Conservation (phyloP, 2,888 invertebrate genomes). For the Nomada lathburiana region DNA sequence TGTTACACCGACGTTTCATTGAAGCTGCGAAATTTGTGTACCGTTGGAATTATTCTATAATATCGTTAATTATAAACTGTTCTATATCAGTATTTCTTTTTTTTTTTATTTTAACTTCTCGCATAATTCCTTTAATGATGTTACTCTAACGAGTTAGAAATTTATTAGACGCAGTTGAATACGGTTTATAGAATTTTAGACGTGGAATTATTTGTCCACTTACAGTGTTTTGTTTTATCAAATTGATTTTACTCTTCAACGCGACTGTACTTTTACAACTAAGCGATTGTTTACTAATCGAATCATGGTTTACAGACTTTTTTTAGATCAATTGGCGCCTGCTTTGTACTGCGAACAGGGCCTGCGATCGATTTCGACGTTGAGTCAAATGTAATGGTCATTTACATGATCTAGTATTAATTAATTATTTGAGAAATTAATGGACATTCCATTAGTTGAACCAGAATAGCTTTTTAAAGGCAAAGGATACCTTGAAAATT, state of each 20-base stretch:
- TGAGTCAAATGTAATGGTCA: background rate
- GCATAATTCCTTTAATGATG: background rate
- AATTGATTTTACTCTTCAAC: background rate
- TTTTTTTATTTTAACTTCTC: background rate
- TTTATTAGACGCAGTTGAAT: background rate
- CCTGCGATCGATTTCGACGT: background rate
- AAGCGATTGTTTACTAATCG: background rate
- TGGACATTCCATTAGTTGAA: background rate
- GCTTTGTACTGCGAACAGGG: slow-evolving; percentile 3
- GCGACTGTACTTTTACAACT: no score
- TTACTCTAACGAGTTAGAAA: background rate
- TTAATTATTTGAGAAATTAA: background rate
- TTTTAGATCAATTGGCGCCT: background rate
- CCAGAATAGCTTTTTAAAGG: no score
- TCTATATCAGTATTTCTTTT: background rate
- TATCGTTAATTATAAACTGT: background rate
- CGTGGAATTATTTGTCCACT: background rate
- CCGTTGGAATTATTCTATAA: no score
- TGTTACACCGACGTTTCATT: no score
- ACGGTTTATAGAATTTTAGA: background rate
- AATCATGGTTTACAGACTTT: background rate
- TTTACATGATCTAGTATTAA: background rate
- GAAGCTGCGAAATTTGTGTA: no score
- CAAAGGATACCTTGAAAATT: no score
- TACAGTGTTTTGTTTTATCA: background rate